Evolutionary conservation across 2,797 vertebrate species (phyloP), one percentile per base, ranked within the genome.

Genomic region (Danio jaintianensis): DNA sequence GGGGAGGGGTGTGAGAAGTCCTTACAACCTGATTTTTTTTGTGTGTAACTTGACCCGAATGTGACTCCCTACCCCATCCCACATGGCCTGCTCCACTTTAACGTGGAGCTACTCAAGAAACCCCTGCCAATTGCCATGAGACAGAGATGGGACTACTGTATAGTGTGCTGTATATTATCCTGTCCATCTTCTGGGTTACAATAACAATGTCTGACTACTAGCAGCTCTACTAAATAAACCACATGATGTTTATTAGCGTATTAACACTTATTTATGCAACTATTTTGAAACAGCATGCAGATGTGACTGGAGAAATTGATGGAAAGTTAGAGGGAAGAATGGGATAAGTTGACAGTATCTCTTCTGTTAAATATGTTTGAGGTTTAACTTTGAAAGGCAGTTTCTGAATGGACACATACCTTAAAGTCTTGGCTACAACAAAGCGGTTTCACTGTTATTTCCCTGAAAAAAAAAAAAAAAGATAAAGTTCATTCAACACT

Each of bases 1-100:
- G 92, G 92, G 80, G 91, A 91, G 91, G 91, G 89, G 91, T 91
- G 91, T 90, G 91, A 90, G 91, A 92, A 91, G 89, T 76, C 76
- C 89, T 88, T 88, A 84, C 89, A 91, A 91, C 91, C 89, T 90
- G 90, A 84, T 82, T 89, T 86, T 84, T 78, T 69, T 29, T 68
- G 85, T 84, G 84, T 90, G 89, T 89, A 90, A 92, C 87, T 87
- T 88, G 92, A 94, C 90, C 91, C 91, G 86, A 83, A 85, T 78
- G 84, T 89, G 89, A 91, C 89, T 92, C 86, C 85, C 79, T 87
- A 74, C 80, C 83, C 86, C 64, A 85, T 85, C 80, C 82, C 85
- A 81, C 79, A 79, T 43, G n/a, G 61, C 42, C 18, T 78, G 53
- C 75, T 81, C 53, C 62, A 77, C 22, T 72, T 80, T 56, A 66